Evolutionary conservation across 2,888 invertebrate genomes (phyloP).

Genomic region (Agrochola lychnidis): DNA sequence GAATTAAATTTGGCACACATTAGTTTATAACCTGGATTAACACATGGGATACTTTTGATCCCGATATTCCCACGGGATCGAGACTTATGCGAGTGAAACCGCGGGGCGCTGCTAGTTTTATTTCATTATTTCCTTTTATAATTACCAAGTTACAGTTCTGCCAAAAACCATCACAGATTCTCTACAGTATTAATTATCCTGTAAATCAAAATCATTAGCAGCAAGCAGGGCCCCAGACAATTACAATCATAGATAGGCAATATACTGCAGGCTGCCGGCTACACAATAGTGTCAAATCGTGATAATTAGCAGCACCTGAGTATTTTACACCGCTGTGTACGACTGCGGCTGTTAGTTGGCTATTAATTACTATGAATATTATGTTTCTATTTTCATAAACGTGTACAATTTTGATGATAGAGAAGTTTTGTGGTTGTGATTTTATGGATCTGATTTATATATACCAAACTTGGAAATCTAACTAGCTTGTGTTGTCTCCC

Average conservation of each 20-base stretch:
- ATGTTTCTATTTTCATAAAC: conserved; percentile 7
- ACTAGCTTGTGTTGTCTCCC: too few relatives aligned
- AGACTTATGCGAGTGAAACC: too few relatives aligned
- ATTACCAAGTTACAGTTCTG: background rate
- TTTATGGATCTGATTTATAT: too few relatives aligned
- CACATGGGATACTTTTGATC: too few relatives aligned
- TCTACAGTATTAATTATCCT: background rate
- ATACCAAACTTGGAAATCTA: background rate
- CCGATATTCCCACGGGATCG: too few relatives aligned
- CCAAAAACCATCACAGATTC: background rate
- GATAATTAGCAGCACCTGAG: conserved; percentile 56
- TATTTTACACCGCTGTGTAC: conserved; percentile 38
- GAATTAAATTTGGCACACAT: too few relatives aligned
- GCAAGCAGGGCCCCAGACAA: background rate
- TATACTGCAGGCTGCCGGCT: background rate
- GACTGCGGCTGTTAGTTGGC: background rate
- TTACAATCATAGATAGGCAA: conserved; percentile 19
- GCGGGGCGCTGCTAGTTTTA: too few relatives aligned
- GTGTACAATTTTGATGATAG: background rate
- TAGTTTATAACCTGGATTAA: too few relatives aligned
- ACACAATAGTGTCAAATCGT: conserved; percentile 48
- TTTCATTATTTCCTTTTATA: too few relatives aligned
- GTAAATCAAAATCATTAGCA: conserved; percentile 6
- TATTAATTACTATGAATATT: conserved; percentile 32
- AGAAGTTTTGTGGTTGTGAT: background rate